phyloP scores from a whole-genome alignment of 1,140 invertebrate species.

The Drosophila yakuba region DNA sequence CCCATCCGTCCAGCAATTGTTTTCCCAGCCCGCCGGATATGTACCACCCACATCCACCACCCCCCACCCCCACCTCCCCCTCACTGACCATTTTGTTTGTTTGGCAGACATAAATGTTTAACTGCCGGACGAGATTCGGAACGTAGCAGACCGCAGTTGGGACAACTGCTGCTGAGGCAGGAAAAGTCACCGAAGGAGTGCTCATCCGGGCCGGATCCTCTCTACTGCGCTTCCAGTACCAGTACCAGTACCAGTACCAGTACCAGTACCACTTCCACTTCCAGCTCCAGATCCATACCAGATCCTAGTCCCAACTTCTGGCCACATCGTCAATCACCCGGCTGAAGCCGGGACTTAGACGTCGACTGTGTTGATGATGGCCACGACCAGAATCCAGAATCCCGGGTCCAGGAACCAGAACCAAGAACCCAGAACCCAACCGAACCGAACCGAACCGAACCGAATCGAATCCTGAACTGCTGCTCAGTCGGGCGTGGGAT shows the following conservation, averaged over 20 bases:
- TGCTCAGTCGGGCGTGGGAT: conserved; percentile 76
- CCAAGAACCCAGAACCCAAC: too few relatives aligned
- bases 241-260: too few relatives aligned
- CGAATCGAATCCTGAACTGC: conserved; percentile 50
- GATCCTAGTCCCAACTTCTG: not conserved
- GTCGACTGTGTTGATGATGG: conserved; percentile 47
- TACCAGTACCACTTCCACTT: too few relatives aligned
- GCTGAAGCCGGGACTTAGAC: conserved; percentile 30
- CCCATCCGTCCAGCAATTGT: conserved; percentile 43
- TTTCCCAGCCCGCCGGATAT: conserved; percentile 27
- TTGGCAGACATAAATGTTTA: conserved; percentile 78
- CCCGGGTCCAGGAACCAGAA: too few relatives aligned
- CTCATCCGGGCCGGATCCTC: conserved; percentile 9
- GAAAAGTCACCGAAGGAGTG: conserved; percentile 17
- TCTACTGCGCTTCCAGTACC: too few relatives aligned
- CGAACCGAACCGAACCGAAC: not conserved
- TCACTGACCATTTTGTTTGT: conserved; percentile 58
- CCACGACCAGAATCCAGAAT: too few relatives aligned
- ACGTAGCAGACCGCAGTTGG: conserved; percentile 17
- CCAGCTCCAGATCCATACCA: not conserved
- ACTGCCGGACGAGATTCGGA: conserved; percentile 33
- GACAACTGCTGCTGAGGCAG: conserved; percentile 42
- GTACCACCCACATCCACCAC: not conserved
- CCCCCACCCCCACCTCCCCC: too few relatives aligned
- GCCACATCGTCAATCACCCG: conserved; percentile 71